Conservation (phyloP, 1,140 invertebrate genomes). For the Drosophila paulistorum region DNA sequence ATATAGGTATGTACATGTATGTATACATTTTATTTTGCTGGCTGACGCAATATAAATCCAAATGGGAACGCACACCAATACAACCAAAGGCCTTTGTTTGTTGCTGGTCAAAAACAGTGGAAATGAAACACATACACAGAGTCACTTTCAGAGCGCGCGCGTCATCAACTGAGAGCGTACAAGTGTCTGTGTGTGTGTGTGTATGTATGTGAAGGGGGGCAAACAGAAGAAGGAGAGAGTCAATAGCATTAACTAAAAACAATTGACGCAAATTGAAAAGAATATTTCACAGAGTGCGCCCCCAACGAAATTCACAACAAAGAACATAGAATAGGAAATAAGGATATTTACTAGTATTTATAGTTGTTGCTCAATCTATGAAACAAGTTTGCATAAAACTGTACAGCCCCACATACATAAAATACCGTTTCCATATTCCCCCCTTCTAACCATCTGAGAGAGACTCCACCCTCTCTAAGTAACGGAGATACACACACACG, state of each 20-base stretch:
- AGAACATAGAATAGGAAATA: not conserved
- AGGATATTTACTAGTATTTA: not conserved
- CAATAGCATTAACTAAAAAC: conserved; percentile 27
- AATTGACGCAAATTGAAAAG: conserved; percentile 53
- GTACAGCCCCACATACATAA: conserved; percentile 47
- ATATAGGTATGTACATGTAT: not conserved
- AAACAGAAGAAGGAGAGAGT: not conserved
- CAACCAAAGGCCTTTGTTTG: conserved; percentile 68
- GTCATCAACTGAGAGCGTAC: conserved; percentile 2
- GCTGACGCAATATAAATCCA: conserved; percentile 75
- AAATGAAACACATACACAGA: conserved; percentile 46
- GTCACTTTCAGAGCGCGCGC: conserved; percentile 17
- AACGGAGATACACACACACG: conserved; percentile 26
- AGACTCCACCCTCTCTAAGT: conserved; percentile 32
- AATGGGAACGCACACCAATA: conserved; percentile 72
- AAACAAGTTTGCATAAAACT: conserved; percentile 54
- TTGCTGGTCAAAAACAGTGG: conserved; percentile 42
- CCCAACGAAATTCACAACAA: not conserved
- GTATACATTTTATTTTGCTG: conserved; percentile 50
- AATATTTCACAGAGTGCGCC: conserved; percentile 6
- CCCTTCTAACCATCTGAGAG: conserved; percentile 24
- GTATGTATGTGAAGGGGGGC: not conserved
- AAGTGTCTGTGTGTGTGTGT: not conserved
- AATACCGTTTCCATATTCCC: conserved; percentile 51
- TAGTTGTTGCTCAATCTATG: not conserved